phyloP scores from a whole-genome alignment of 2,797 vertebrate species.

The Phalanger gymnotis region DNA sequence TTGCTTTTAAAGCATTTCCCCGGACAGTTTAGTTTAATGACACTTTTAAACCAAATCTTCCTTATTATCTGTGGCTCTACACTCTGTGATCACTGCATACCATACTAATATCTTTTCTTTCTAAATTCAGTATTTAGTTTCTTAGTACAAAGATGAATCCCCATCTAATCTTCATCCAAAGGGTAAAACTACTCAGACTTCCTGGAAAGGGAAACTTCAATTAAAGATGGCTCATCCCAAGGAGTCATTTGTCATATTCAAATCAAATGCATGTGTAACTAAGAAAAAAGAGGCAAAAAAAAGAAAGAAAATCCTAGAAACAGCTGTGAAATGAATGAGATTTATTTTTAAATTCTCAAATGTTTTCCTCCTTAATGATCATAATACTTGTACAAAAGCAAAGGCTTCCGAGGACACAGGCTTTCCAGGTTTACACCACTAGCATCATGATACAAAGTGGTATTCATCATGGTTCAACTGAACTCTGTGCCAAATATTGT shows the following conservation, averaged over 20 bases:
- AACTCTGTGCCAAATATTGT: conserved; percentile 28
- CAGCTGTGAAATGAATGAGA: conserved; percentile 1
- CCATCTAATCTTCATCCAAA: background rate
- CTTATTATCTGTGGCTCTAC: background rate
- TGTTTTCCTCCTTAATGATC: background rate
- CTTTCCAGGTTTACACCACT: background rate
- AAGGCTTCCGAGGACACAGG: conserved; percentile 24
- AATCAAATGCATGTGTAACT: background rate
- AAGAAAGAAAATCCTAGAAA: background rate
- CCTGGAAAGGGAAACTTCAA: conserved; percentile 2
- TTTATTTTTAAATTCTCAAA: conserved; percentile 49
- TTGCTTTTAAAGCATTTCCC: conserved; percentile 4
- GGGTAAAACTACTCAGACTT: background rate
- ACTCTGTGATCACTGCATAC: background rate
- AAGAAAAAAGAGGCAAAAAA: background rate
- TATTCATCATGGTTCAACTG: background rate
- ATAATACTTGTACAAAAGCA: background rate
- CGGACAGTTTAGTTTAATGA: background rate
- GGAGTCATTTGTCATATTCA: background rate
- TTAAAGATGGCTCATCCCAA: background rate
- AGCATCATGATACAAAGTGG: background rate
- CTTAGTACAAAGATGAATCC: background rate
- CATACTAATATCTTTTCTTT: background rate
- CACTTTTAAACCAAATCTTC: background rate
- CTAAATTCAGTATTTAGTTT: background rate